These are phyloP conservation scores for Micromys minutus DNA, from an alignment of 2,113 vertebrate genomes.

Conservation along the genomic window DNA sequence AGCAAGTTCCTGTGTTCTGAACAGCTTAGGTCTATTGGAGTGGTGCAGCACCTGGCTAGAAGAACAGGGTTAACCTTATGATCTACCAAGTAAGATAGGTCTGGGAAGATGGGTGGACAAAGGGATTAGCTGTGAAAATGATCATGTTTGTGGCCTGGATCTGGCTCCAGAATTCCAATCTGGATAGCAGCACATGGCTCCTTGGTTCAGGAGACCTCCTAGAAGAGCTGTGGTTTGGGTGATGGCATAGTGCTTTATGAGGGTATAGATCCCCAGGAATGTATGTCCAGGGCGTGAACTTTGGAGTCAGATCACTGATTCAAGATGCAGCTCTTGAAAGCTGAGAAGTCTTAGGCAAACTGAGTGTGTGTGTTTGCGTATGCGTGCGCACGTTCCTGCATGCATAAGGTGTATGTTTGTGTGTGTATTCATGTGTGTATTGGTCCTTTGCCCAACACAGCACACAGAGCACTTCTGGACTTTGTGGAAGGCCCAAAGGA, in stretches of 20 bases:
- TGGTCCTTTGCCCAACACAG: background rate
- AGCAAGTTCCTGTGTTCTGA: background rate
- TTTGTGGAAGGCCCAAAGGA: background rate
- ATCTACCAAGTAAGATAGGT: background rate
- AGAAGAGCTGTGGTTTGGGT: no score
- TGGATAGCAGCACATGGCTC: background rate
- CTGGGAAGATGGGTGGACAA: background rate
- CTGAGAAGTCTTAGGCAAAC: background rate
- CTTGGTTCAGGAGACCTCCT: background rate
- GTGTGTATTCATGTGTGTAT: no score
- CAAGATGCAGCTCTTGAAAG: background rate
- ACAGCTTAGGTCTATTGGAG: background rate
- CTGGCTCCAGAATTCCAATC: background rate
- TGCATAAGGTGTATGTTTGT: background rate
- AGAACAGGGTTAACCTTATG: background rate
- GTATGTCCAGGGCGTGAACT: background rate
- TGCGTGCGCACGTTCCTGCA: background rate
- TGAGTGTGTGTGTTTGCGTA: background rate
- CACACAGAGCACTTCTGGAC: background rate
- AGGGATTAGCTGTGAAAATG: background rate
- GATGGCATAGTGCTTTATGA: background rate
- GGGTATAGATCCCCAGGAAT: background rate
- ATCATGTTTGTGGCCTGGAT: background rate
- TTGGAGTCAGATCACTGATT: background rate
- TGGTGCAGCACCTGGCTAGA: background rate